These are phyloP conservation scores for Dicranocentrus wangi DNA, from an alignment of 2,888 invertebrate species.

Conservation along the genomic window DNA sequence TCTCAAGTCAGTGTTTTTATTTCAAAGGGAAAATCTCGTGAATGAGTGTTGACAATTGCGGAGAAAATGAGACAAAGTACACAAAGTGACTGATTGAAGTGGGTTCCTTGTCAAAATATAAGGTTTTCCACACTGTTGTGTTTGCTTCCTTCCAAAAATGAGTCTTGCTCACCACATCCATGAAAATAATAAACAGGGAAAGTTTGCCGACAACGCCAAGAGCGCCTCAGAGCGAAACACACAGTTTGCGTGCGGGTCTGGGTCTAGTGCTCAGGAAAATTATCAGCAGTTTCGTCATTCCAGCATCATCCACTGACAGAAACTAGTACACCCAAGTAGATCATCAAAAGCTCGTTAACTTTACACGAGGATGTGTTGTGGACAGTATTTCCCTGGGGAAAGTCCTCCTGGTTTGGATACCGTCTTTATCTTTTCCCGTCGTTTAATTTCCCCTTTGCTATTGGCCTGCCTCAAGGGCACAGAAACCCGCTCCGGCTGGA, in stretches of 20 bases:
- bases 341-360: conserved; percentile 65
- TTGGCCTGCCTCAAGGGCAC: conserved; percentile 42
- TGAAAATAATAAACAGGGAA: conserved; percentile 55
- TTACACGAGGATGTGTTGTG: conserved; percentile 51
- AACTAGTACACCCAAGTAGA: conserved; percentile 34
- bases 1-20: no score
- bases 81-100: conserved; percentile 57
- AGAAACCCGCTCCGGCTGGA: conserved; percentile 17
- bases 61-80: conserved; percentile 19
- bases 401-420: conserved; percentile 45
- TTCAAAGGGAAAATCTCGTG: conserved; percentile 8
- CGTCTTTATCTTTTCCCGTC: conserved; percentile 50
- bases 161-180: conserved; percentile 50
- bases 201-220: background rate
- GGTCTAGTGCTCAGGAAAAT: conserved; percentile 42
- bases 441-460: conserved; percentile 49
- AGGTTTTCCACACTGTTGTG: background rate
- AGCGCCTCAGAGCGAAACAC: conserved; percentile 12
- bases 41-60: conserved; percentile 40
- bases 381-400: conserved; percentile 63
- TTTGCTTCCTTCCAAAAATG: conserved; percentile 42
- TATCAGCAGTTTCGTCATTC: conserved; percentile 56
- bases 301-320: conserved; percentile 24
- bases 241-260: background rate
- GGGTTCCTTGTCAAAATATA: conserved; percentile 46